These are phyloP conservation scores for Choloepus didactylus DNA, from an alignment of 2,797 vertebrate species.

Conservation along the genomic window DNA sequence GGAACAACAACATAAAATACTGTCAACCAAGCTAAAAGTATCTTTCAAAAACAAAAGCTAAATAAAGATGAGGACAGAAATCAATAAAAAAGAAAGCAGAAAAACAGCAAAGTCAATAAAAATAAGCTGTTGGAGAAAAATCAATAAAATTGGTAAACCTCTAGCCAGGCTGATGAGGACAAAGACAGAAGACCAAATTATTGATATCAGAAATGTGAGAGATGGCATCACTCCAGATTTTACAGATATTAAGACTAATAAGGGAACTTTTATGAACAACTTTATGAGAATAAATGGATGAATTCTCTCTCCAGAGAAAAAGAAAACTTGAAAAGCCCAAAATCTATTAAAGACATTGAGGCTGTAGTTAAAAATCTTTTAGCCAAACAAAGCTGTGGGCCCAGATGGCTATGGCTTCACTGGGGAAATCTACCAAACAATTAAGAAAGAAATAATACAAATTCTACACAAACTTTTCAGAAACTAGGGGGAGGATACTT, in stretches of 20 bases:
- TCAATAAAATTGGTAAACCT: neutral
- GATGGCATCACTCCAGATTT: neutral
- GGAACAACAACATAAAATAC: constrained; percentile 2
- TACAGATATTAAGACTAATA: neutral
- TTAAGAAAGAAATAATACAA: no score
- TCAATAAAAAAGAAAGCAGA: neutral
- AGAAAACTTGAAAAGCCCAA: neutral
- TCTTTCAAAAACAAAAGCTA: constrained; percentile 6
- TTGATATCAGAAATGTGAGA: neutral
- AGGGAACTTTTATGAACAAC: neutral
- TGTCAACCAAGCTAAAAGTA: neutral
- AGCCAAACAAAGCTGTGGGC: neutral
- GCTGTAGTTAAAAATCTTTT: neutral
- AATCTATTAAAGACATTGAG: constrained; percentile 12
- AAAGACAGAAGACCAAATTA: neutral
- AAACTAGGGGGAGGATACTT: no score
- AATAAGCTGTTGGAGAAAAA: neutral
- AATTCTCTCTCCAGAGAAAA: neutral
- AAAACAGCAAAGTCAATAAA: neutral
- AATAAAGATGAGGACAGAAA: neutral
- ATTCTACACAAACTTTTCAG: neutral
- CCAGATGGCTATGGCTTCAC: neutral
- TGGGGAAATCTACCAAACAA: neutral
- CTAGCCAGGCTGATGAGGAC: no score
- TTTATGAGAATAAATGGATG: neutral